Evolutionary conservation across 2,113 vertebrate genomes (phyloP).

Genomic region (Melanerpes formicivorus): DNA sequence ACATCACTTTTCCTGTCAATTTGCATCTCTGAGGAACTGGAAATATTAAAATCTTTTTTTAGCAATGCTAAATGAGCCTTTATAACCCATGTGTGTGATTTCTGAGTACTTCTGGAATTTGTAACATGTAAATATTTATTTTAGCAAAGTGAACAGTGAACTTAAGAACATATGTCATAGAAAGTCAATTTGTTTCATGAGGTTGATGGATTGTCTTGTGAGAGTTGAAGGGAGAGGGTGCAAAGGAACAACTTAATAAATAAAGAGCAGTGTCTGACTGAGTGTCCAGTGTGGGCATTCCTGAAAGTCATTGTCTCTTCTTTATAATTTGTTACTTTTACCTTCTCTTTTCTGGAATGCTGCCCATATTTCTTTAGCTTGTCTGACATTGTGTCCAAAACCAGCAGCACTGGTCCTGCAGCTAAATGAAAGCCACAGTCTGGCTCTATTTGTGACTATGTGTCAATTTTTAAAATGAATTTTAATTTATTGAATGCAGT

Average conservation of each 20-base stretch:
- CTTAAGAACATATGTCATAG: neutral
- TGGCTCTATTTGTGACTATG: neutral
- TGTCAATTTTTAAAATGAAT: neutral
- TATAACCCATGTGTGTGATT: neutral
- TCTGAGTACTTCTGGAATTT: slow-evolving; percentile 5
- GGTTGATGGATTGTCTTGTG: neutral
- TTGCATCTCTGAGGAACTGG: neutral
- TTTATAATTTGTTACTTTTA: neutral
- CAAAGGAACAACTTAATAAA: neutral
- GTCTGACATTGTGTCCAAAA: accelerated
- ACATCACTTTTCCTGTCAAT: neutral
- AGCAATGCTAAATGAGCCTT: neutral
- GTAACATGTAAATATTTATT: slow-evolving; percentile 26
- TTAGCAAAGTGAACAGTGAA: neutral
- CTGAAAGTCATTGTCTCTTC: accelerated
- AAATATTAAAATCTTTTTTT: neutral
- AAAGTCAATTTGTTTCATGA: neutral
- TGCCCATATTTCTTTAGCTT: neutral
- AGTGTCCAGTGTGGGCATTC: neutral
- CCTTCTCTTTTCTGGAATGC: neutral
- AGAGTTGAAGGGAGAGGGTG: neutral
- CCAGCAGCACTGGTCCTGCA: neutral
- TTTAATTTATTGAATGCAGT: neutral
- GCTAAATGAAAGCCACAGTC: neutral
- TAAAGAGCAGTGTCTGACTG: neutral